These are phyloP conservation scores for Anthrax anthrax DNA, from an alignment of 2,888 invertebrate genomes.

Conservation along the genomic window DNA sequence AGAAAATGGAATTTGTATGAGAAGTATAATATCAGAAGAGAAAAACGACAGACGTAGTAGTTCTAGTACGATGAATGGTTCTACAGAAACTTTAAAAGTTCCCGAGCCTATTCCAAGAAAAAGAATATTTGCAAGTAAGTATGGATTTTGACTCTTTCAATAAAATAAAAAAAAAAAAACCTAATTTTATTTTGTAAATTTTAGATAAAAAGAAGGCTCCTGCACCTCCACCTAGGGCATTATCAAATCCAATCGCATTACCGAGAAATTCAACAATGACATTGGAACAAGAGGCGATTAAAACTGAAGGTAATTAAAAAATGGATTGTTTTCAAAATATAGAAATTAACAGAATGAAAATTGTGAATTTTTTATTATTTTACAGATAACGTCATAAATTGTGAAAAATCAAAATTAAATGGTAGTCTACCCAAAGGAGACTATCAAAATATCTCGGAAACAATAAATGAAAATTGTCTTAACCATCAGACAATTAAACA, in stretches of 20 bases:
- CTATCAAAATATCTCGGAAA: too few species aligned
- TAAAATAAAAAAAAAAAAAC: too few species aligned
- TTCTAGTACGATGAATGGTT: slow-evolving; percentile 9
- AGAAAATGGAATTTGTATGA: background rate
- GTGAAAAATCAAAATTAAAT: background rate
- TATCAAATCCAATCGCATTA: slow-evolving; percentile 17
- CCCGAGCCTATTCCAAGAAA: slow-evolving; percentile 32
- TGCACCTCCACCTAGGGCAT: slow-evolving; percentile 24
- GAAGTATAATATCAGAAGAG: too few species aligned
- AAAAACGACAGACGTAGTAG: slow-evolving; percentile 7
- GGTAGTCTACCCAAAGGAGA: background rate
- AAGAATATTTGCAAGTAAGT: slow-evolving; percentile 15
- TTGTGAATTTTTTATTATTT: background rate
- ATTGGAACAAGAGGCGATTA: background rate
- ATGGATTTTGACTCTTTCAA: too few species aligned
- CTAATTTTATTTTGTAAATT: background rate
- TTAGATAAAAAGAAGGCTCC: slow-evolving; percentile 24
- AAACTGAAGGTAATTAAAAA: slow-evolving; percentile 1
- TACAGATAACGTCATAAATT: background rate
- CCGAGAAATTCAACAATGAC: slow-evolving; percentile 10
- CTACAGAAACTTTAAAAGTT: slow-evolving; percentile 9
- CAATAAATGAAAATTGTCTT: too few species aligned
- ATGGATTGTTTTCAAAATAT: background rate
- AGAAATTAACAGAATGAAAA: too few species aligned
- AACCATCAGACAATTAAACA: too few species aligned